Conservation (phyloP, 2,888 invertebrate species). For the Colletes collaris region DNA sequence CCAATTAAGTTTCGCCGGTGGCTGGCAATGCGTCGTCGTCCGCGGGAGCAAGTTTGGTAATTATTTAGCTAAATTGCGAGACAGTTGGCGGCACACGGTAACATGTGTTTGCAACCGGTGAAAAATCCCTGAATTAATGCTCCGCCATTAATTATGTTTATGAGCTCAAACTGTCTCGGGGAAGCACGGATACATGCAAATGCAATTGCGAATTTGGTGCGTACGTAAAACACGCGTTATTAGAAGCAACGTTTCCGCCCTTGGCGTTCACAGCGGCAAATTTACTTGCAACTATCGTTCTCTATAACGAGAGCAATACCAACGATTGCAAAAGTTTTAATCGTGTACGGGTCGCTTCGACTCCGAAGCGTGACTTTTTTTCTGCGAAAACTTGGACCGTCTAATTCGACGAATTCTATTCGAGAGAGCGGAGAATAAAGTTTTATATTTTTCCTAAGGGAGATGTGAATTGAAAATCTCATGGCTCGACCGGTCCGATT, state of each 20-base stretch:
- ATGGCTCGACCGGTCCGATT: conserved; percentile 51
- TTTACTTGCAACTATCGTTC: conserved; percentile 14
- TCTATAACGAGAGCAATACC: not conserved
- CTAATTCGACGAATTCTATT: conserved; percentile 56
- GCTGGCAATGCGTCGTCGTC: conserved; percentile 66
- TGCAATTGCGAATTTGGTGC: conserved; percentile 70
- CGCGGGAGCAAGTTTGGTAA: conserved; percentile 78
- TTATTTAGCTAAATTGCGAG: conserved; percentile 82
- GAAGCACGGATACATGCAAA: conserved; percentile 74
- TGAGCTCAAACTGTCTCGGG: conserved; percentile 79
- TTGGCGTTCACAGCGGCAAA: conserved; percentile 6
- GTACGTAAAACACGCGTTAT: conserved; percentile 50
- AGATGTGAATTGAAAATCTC: conserved; percentile 69
- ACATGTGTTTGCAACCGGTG: conserved; percentile 76
- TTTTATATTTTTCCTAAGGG: conserved; percentile 56
- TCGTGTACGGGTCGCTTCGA: no score
- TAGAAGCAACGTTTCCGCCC: conserved; percentile 18
- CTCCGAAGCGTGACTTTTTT: no score
- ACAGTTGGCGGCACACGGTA: conserved; percentile 79
- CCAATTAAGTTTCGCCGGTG: conserved; percentile 59
- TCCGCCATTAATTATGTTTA: conserved; percentile 82
- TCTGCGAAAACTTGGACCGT: no score
- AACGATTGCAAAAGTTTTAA: not conserved
- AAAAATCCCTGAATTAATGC: conserved; percentile 81
- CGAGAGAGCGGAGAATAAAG: conserved; percentile 53